A percentile compares a stretch with the other conserved stretches of the same genome.
These are phyloP conservation scores for Lithobates sylvaticus DNA, from an alignment of 2,797 vertebrate species.

Conservation along the genomic window DNA sequence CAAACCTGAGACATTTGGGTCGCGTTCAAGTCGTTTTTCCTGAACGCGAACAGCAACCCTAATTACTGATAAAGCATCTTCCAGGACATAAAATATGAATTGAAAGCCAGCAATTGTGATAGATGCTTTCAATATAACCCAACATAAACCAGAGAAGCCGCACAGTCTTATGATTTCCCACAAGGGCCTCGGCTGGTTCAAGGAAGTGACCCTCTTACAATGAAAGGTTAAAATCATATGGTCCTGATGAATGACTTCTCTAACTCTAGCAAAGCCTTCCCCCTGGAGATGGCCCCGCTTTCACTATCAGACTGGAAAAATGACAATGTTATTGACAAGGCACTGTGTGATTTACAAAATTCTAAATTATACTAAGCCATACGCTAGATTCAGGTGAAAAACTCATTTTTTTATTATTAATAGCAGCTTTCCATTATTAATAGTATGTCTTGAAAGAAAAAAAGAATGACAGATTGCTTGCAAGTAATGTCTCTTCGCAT, in stretches of 20 bases:
- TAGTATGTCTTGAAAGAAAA: conserved; percentile 4
- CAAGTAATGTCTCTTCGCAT: conserved; percentile 12
- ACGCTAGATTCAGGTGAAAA: conserved; percentile 26
- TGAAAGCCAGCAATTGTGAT: conserved; percentile 55
- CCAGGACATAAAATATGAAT: conserved; percentile 59
- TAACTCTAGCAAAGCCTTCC: conserved; percentile 44
- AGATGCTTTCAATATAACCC: conserved; percentile 56
- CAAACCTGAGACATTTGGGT: too few relatives aligned
- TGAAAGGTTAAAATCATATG: conserved; percentile 61
- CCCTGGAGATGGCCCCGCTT: conserved; percentile 17
- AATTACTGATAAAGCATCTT: conserved; percentile 27
- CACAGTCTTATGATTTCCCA: conserved; percentile 52
- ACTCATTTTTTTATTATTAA: conserved; percentile 41
- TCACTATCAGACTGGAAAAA: conserved; percentile 48
- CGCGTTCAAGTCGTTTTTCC: too few relatives aligned
- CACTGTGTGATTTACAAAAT: conserved; percentile 45
- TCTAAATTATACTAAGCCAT: conserved; percentile 25
- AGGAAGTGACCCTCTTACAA: conserved; percentile 60
- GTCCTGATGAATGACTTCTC: conserved; percentile 60
- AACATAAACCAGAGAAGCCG: conserved; percentile 39
- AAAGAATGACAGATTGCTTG: not conserved
- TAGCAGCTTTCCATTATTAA: conserved; percentile 26
- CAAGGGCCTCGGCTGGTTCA: conserved; percentile 53
- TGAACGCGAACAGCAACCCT: too few relatives aligned
- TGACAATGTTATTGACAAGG: conserved; percentile 48